Percentiles rank a stretch among this genome's conserved stretches.
These are phyloP conservation scores for Gobius niger DNA, from an alignment of 2,113 vertebrate species.

Conservation along the genomic window DNA sequence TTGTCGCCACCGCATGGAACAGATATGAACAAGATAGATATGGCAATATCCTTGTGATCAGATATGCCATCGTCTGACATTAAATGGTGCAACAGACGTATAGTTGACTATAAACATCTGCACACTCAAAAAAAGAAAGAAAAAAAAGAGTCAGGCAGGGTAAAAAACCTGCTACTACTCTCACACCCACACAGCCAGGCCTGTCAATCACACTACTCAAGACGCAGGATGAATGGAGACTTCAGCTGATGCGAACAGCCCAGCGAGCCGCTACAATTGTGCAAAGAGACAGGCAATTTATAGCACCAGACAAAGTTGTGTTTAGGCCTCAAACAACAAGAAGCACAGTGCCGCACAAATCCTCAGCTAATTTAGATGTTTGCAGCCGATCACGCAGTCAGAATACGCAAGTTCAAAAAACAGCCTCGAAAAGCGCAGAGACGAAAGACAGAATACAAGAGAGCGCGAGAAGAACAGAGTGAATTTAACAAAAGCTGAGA, in stretches of 20 bases:
- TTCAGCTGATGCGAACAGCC: neutral
- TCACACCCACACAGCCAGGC: constrained; percentile 42
- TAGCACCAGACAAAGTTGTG: constrained; percentile 15
- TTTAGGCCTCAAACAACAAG: constrained; percentile 14
- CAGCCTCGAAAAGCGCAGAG: constrained; percentile 2
- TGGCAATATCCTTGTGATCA: constrained; percentile 30
- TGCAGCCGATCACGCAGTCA: constrained; percentile 33
- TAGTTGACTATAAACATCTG: constrained; percentile 62
- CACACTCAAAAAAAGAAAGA: constrained; percentile 14
- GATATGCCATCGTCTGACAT: constrained; percentile 55
- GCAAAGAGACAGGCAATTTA: constrained; percentile 25
- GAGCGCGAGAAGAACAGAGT: constrained; percentile 53
- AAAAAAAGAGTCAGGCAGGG: constrained; percentile 35
- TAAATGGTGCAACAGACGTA: constrained; percentile 45
- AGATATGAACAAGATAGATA: constrained; percentile 42
- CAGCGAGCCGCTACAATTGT: constrained; percentile 1
- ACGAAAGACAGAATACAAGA: constrained; percentile 42
- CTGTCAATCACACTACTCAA: constrained; percentile 54
- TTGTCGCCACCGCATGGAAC: constrained; percentile 6
- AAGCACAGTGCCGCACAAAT: constrained; percentile 31
- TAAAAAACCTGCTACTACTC: constrained; percentile 61
- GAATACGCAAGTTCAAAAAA: constrained; percentile 40
- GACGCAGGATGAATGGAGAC: constrained; percentile 34
- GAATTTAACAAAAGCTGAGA: constrained; percentile 64
- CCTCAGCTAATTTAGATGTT: constrained; percentile 53